Percentiles rank a stretch among this genome's conserved stretches.
phyloP scores from a whole-genome alignment of 2,113 vertebrate genomes.

The Nothocercus julius region DNA sequence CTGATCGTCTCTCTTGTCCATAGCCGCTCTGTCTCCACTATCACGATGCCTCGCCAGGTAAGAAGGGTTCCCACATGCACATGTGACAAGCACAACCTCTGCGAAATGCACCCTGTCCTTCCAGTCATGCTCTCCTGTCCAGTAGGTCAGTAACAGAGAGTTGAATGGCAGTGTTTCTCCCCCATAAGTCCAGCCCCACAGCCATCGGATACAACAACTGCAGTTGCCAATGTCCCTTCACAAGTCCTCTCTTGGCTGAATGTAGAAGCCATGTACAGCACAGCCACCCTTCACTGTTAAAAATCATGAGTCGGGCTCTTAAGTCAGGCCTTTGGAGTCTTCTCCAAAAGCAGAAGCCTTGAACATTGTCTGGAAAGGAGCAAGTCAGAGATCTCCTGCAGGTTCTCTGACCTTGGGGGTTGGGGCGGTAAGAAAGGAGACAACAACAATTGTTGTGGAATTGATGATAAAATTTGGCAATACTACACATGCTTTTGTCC shows the following conservation, averaged over 20 bases:
- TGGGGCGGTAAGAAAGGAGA: neutral
- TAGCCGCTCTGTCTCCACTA: neutral
- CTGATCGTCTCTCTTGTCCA: neutral
- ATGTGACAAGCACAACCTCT: neutral
- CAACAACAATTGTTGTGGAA: neutral
- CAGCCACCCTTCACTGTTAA: neutral
- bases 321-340: too few species aligned
- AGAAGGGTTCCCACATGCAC: neutral
- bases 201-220: neutral
- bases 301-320: neutral
- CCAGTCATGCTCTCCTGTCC: neutral
- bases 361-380: neutral
- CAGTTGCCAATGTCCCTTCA: neutral
- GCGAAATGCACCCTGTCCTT: neutral
- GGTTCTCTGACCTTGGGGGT: neutral
- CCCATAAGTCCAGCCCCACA: neutral
- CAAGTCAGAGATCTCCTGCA: neutral
- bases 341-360: neutral
- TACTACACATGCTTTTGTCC: neutral
- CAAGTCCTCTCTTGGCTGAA: neutral
- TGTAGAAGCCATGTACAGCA: neutral
- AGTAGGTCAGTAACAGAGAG: accelerated
- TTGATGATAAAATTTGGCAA: neutral
- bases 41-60: neutral
- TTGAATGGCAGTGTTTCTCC: neutral